Evolutionary conservation across 2,888 invertebrate species (phyloP).

Genomic region (Watsonalla binaria): DNA sequence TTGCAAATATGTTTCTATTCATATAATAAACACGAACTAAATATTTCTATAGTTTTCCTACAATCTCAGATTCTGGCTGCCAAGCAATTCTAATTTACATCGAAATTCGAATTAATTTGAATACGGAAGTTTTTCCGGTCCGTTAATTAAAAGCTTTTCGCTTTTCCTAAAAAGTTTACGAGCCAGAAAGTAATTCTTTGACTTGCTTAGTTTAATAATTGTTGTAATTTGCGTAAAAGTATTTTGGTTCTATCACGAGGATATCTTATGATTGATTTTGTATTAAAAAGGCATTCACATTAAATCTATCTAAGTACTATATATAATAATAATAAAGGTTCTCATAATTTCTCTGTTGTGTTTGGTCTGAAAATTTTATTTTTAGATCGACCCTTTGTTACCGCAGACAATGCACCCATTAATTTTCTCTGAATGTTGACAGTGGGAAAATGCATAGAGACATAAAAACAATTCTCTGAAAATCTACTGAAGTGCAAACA

Average conservation of each 20-base stretch:
- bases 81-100: neutral
- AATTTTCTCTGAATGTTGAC: slow-evolving; percentile 32
- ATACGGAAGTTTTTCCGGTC: neutral
- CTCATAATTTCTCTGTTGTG: no score
- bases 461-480: neutral
- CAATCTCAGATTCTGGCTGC: neutral
- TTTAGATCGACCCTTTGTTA: slow-evolving; percentile 50
- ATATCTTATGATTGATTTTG: no score
- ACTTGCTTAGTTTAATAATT: neutral
- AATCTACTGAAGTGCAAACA: no score
- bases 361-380: slow-evolving; percentile 35
- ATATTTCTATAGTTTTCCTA: no score
- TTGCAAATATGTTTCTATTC: no score
- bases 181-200: neutral
- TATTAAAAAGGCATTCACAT: no score
- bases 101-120: neutral
- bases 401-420: slow-evolving; percentile 30
- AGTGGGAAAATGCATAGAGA: slow-evolving; percentile 6
- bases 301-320: no score
- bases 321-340: no score
- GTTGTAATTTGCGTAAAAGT: neutral
- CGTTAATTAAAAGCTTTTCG: neutral
- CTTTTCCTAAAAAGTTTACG: neutral
- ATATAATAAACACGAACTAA: no score
- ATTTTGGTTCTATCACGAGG: no score